Base-by-base conservation (phyloP, 1,140 invertebrate species). In the Tetraneura akinire region DNA sequence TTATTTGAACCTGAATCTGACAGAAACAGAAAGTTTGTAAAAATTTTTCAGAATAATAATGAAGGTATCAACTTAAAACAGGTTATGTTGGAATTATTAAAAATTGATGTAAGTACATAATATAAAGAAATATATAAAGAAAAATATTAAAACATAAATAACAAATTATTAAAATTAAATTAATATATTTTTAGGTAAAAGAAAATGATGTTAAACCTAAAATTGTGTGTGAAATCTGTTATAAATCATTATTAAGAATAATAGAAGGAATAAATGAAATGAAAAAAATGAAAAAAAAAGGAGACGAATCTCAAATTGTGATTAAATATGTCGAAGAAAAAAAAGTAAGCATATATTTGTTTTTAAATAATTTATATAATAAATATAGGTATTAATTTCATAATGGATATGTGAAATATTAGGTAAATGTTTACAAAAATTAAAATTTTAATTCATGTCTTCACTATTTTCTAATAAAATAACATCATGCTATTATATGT, bases 191-290 rank as follows among this genome's bases (percentile, higher is more conserved):
- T 42, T 42, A 76, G 73, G 14, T 76, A 1, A 29, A 76, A 6
- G 45, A 45, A n/a, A 21, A 60, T 5, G 73, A 76, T 60, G 42
- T 45, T 10, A 60, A 60, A 76, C 73, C 73, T 3, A 76, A 76
- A 57, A 76, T 76, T 0, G 23, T 76, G 16, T 76, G 73, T 16
- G 32, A 76, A 16, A 42, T 45, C 0, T 76, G 73, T 42, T 32
- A 76, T 60, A 18, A 18, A 26, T 60, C 21, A 45, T 26, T 76
- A 16, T 4, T 60, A 16, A 45, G 0, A 6, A 60, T 21, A 21
- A 8, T 23, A 45, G 73, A 45, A n/a, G n/a, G n/a, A n/a, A n/a
- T n/a, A n/a, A n/a, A n/a, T n/a, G n/a, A n/a, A n/a, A n/a, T n/a
- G n/a, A n/a, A n/a, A n/a, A n/a, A n/a, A 26, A 26, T 60, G 55